Evolutionary conservation across 2,797 vertebrate genomes (phyloP), one percentile per base, ranked within the genome.

Genomic region (Silurus lanzhouensis): DNA sequence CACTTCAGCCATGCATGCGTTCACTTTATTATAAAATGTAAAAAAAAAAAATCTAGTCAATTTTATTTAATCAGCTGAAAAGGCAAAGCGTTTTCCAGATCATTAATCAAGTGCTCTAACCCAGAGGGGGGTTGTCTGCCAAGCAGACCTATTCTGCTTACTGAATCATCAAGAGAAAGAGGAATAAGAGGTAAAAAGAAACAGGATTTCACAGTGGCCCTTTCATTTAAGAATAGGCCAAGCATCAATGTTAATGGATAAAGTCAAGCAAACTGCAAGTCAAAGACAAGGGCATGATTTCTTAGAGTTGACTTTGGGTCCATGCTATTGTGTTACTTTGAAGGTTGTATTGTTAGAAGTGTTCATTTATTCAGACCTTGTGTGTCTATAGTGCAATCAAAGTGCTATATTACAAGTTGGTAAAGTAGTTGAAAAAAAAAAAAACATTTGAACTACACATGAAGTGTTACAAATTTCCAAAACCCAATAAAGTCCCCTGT

Each of bases 21-120:
- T 96, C 96, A 97, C 96, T 97, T 98, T 96, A 97, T 97, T 96
- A 97, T 95, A 96, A 97, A 97, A 97, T 96, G 95, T 96, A 66
- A 96, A 97, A 97, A 97, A 97, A 82, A 96, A 96, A 71, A 71
- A 97, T 97, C 93, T 93, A 96, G 96, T 98, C 96, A 96, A 94
- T 97, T 97, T 97, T 96, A 97, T 97, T 97, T 97, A 97, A 98
- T 98, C 96, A 98, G 95, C 95, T 96, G 97, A 98, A 97, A 97
- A 97, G 95, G 95, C 95, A 96, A 97, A 96, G 94, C 95, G 94
- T 95, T 98, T 91, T 98, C 96, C 96, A 96, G 96, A 96, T 97
- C 97, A 97, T 97, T 97, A 97, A 96, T 97, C 96, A 95, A 94
- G 93, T 94, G 94, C 93, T 94, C 92, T 93, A 93, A 94, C 96